Base-by-base conservation (phyloP, 2,888 invertebrate species). In the Siphlonurus alternatus region DNA sequence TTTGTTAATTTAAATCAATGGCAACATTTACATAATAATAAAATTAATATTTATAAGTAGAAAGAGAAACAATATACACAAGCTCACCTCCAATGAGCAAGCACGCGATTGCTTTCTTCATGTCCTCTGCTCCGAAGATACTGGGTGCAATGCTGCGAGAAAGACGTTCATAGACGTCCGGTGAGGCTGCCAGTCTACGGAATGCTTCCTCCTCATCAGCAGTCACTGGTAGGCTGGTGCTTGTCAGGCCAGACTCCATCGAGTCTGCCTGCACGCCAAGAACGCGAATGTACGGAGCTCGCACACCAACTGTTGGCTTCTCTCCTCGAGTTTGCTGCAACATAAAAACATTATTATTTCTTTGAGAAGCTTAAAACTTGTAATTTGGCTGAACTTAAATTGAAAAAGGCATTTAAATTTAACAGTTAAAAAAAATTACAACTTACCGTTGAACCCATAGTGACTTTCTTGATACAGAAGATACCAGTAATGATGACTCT, bases 21-120 rank as follows among this genome's bases (percentile, higher is more conserved):
- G 53, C 18, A 53, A 53, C 19, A 2, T 53, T 53, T 53, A 53
- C 10, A 53, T 15, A 53, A n/a, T 53, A n/a, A n/a, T 1, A 53
- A 53, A 2, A 1, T 19, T 53, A n/a, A n/a, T n/a, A n/a, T n/a
- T n/a, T n/a, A n/a, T n/a, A n/a, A n/a, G n/a, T n/a, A n/a, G n/a
- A n/a, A n/a, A n/a, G n/a, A n/a, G n/a, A n/a, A n/a, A n/a, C n/a
- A n/a, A n/a, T n/a, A n/a, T n/a, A n/a, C n/a, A n/a, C n/a, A n/a
- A n/a, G n/a, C 61, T 70, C 70, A 79, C 92, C 99, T 70, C 97
- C 97, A 79, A 99, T 97, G 53, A 99, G 78, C 66, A 99, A 79
- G 71, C 94, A 92, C 15, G 95, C 90, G 65, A 99, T 93, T 1
- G 98, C 93, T 76, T 94, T 98, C 76, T 99, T 99, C 70, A 99